phyloP scores from a whole-genome alignment of 2,888 invertebrate genomes.

The Dicycla oo region DNA sequence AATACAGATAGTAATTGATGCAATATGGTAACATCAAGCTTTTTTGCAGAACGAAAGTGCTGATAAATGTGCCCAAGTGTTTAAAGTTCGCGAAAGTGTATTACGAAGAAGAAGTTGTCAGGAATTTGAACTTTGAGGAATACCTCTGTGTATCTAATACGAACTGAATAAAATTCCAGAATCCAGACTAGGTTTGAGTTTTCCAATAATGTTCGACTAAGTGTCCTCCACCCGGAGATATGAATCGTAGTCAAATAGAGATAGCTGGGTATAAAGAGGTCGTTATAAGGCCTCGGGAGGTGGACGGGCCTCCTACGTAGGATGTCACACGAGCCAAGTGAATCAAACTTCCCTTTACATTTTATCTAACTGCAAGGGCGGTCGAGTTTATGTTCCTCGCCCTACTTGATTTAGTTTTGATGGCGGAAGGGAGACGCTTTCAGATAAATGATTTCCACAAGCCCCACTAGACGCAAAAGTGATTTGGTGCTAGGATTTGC shows the following conservation, averaged over 20 bases:
- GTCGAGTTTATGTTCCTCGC: slow-evolving; percentile 87
- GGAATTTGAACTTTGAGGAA: slow-evolving; percentile 25
- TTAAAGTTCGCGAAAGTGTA: slow-evolving; percentile 13
- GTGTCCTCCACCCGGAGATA: slow-evolving; percentile 82
- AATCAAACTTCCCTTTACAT: slow-evolving; percentile 89
- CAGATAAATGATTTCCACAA: slow-evolving; percentile 86
- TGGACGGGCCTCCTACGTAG: slow-evolving; percentile 75
- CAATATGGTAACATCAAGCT: slow-evolving; percentile 57
- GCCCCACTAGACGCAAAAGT: slow-evolving; percentile 67
- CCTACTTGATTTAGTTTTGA: slow-evolving; percentile 90
- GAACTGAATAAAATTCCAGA: slow-evolving; percentile 60
- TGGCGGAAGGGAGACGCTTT: slow-evolving; percentile 88
- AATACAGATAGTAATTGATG: slow-evolving; percentile 64
- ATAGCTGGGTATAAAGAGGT: slow-evolving; percentile 85
- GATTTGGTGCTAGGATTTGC: slow-evolving; percentile 79
- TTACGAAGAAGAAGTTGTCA: slow-evolving; percentile 22
- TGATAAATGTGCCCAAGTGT: slow-evolving; percentile 24
- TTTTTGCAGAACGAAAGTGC: slow-evolving; percentile 38
- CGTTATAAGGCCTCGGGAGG: slow-evolving; percentile 79
- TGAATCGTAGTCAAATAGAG: slow-evolving; percentile 87
- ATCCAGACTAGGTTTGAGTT: slow-evolving; percentile 77
- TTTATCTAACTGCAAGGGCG: slow-evolving; percentile 89
- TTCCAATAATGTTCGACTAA: slow-evolving; percentile 84
- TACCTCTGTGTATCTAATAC: slow-evolving; percentile 32
- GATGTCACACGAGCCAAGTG: slow-evolving; percentile 82